Evolutionary conservation across 2,797 vertebrate genomes (phyloP).

Genomic region (Pseudotriccus pelzelni): DNA sequence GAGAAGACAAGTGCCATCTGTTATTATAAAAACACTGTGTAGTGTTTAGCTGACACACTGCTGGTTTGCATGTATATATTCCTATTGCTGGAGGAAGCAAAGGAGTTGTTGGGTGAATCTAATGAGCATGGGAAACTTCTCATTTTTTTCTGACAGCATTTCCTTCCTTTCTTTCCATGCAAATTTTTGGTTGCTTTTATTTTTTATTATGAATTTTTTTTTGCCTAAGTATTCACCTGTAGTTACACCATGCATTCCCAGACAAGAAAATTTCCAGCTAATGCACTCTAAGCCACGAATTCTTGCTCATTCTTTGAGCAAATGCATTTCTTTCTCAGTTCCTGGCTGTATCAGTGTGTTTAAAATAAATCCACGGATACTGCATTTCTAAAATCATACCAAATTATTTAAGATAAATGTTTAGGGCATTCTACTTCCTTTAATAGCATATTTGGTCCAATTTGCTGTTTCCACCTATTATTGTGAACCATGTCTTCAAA

Average conservation of each 20-base stretch:
- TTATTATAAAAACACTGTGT: background rate
- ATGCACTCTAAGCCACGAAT: background rate
- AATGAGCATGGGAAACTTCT: background rate
- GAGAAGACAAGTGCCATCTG: constrained; percentile 1
- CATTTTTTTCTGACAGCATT: background rate
- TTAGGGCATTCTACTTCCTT: background rate
- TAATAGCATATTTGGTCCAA: background rate
- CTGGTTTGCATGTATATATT: background rate
- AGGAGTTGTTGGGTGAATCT: background rate
- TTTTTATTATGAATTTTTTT: background rate
- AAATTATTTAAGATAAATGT: background rate
- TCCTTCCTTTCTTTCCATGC: background rate
- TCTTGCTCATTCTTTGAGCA: background rate
- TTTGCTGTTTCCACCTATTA: background rate
- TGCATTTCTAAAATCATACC: background rate
- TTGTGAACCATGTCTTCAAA: background rate
- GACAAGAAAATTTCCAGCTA: background rate
- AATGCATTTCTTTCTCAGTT: background rate
- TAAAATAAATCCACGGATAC: background rate
- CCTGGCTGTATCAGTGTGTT: background rate
- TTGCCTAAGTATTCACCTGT: background rate
- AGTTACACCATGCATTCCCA: background rate
- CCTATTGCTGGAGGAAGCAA: background rate
- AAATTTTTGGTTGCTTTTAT: background rate
- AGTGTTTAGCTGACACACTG: background rate